Base-by-base conservation (phyloP, 2,888 invertebrate species). In the Cetonia aurata region DNA sequence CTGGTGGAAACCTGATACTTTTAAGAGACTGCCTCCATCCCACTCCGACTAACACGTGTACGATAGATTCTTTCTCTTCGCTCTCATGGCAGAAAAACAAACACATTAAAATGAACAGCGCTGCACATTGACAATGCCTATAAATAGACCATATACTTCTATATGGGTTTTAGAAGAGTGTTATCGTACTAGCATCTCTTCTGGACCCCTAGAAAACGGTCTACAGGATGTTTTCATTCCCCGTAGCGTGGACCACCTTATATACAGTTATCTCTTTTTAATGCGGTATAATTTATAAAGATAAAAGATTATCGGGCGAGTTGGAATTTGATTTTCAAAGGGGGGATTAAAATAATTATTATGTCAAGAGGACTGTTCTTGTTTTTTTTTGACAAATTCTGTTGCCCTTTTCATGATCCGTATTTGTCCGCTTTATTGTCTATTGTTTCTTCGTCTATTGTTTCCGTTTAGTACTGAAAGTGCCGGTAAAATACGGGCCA, bases 71-170 rank as follows among this genome's bases (percentile, higher is more conserved):
- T 56, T 78, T 79, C 78, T 74, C 62, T 71, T 81, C 75, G 69
- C 80, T 80, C 83, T 79, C 79, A 80, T 79, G 81, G 77, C 82
- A 81, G 82, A 83, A 84, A 84, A 84, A 84, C 84, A 84, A 84
- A 84, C 83, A 84, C 84, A 84, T 84, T 84, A 84, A 84, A 84
- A 84, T 84, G 84, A 84, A 84, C 84, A 84, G 83, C 83, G 80
- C 82, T 81, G 83, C 82, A 83, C 83, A 83, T 83, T 84, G 84
- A 84, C 84, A 84, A 84, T 83, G 84, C 83, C 83, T 84, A 84
- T 84, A 84, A 84, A 84, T 84, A 84, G 84, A 84, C 83, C 81
- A 82, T 83, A 82, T 82, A 83, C 80, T 81, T 81, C 81, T 83
- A 79, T 82, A 82, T 81, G 81, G 83, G 79, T 82, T 80, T 76